Base-by-base conservation (phyloP, 2,888 invertebrate species). In the Polylopha cassiicola region DNA sequence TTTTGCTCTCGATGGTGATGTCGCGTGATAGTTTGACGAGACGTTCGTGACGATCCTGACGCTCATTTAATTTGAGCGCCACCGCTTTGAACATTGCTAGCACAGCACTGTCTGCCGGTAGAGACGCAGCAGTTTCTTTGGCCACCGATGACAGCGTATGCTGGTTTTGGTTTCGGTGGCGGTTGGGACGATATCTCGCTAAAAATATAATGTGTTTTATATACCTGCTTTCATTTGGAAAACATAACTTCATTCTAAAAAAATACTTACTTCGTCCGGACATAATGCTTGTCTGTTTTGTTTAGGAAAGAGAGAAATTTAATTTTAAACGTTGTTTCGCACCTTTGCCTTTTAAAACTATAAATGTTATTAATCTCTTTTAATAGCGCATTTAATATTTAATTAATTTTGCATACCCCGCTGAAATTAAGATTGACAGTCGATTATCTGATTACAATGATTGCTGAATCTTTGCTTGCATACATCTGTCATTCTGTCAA, bases 1-100 rank as follows among this genome's bases (percentile, higher is more conserved):
- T 84, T 66, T 97, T 97, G 73, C 95, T 95, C 62, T 96, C 95
- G 50, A 95, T 95, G 0, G 95, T 95, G 10, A 95, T 89, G 62
- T 95, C 96, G 14, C 95, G 86, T 46, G 92, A 90, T 0, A 92
- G 68, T 75, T 96, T 95, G 0, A 95, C 89, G 16, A 97, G 88
- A 26, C 94, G 82, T 65, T 97, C 97, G 58, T 92, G 89, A 45
- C 93, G 89, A 69, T 97, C 95, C 57, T 97, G 93, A 48, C 92
- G 92, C 1, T 86, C 86, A 54, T 94, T 95, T 20, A 97, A 71
- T 59, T 91, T 90, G 0, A 61, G 42, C 0, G 91, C 87, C 56
- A 89, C 92, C n/a, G 73, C 66, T 50, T 85, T 87, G 66, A 94
- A 94, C 65, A 88, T 87, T 41, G 87, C 78, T 18, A 91, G 74